Evolutionary conservation across 2,797 vertebrate genomes (phyloP), one percentile per base, ranked within the genome.

Genomic region (Mormyrus hasselquistii): DNA sequence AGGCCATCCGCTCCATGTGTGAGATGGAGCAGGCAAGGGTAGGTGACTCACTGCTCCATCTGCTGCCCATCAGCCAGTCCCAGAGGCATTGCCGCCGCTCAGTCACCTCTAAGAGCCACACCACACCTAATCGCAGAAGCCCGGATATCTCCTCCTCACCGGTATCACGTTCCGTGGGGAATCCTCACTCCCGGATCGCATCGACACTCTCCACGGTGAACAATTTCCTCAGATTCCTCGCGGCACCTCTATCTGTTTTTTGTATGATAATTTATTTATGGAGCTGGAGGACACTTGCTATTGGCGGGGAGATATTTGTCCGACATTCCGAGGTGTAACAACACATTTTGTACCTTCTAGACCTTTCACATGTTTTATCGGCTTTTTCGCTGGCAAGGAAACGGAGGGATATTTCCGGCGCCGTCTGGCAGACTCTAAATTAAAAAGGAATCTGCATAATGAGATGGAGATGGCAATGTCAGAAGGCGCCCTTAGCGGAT

Each of bases 1-100:
- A 97, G 89, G 97, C 98, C 88, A 98, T 99, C 94, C 97, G 97
- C 87, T 96, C 98, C 93, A 99, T 99, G 98, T 99, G 98, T 92
- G 97, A 97, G 93, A 98, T 99, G 93, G 98, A 99, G 92, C 96
- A 97, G 92, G 96, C 97, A 89, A 97, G 97, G 97, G 98, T 99
- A 93, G 93, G 96, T 55, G 29, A 49, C 41, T 52, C 47, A 84
- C 49, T 29, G 4, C 47, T 84, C 47, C 88, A 86, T 69, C 44
- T 65, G 82, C 47, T 29, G 25, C 29, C 84, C 44, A 25, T 25
- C 47, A 19, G 10, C n/a, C 82, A 29, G 47, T 25, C 44, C 82
- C 44, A 12, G 82, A 52, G 10, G 10, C n/a, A 14, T 2, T 25
- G n/a, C 10, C 12, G 19, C 44, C 1, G 1, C n/a, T n/a, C 19